These are phyloP conservation scores for Ctenopoma kingsleyae DNA, from an alignment of 2,797 vertebrate genomes.

Conservation along the genomic window DNA sequence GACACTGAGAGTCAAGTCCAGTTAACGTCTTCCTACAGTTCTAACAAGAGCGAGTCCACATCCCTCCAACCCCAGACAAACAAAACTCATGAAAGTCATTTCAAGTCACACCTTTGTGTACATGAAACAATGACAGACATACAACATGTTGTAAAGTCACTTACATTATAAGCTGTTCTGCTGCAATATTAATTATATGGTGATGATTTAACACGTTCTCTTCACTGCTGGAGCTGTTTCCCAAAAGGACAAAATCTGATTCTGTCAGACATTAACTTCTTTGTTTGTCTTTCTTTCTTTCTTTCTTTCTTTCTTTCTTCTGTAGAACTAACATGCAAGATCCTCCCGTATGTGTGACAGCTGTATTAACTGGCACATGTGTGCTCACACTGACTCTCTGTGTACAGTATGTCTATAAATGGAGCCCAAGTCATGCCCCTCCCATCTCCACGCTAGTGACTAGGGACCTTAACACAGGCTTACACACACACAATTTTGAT, in stretches of 20 bases:
- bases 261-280: background rate
- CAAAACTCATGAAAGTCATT: background rate
- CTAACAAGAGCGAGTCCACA: background rate
- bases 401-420: constrained; percentile 63
- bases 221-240: background rate
- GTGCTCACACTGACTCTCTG: constrained; percentile 38
- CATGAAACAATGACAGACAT: background rate
- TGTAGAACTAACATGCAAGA: background rate
- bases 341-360: constrained; percentile 8
- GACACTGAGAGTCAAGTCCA: too few species aligned
- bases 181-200: background rate
- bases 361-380: constrained; percentile 40
- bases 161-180: constrained; percentile 35
- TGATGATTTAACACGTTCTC: background rate
- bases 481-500: background rate
- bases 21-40: too few species aligned
- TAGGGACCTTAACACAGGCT: constrained; percentile 7
- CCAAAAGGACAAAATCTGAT: background rate
- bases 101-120: background rate
- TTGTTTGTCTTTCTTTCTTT: background rate
- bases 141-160: constrained; percentile 20
- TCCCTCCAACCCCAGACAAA: background rate
- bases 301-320: background rate
- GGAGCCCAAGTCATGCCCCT: constrained; percentile 36
- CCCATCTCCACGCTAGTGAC: constrained; percentile 7